These are phyloP conservation scores for Asbolus verrucosus DNA, from an alignment of 1,140 invertebrate genomes.

Conservation along the genomic window DNA sequence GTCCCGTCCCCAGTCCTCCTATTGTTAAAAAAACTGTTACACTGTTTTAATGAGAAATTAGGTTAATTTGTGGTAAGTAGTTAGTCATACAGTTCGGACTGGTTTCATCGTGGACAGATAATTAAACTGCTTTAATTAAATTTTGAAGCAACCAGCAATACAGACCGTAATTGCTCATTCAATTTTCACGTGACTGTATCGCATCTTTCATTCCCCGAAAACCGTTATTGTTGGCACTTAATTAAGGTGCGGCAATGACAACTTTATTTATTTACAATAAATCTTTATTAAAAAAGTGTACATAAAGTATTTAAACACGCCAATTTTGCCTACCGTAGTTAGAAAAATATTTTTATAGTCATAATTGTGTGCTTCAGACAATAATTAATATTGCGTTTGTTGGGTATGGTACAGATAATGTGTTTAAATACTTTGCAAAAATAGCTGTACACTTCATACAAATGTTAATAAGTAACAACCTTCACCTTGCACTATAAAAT, in stretches of 20 bases:
- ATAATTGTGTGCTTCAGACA: conserved; percentile 3
- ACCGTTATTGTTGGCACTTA: too few relatives aligned
- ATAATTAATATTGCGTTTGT: not conserved
- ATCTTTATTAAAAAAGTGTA: conserved; percentile 45
- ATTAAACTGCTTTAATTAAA: too few relatives aligned
- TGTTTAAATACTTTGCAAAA: conserved; percentile 46
- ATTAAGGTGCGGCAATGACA: too few relatives aligned
- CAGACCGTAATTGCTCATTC: too few relatives aligned
- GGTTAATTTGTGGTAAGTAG: too few relatives aligned
- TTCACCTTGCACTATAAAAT: conserved; percentile 35
- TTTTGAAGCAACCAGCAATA: too few relatives aligned
- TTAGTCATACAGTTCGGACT: too few relatives aligned
- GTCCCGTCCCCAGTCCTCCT: conserved; percentile 11
- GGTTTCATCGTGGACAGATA: too few relatives aligned
- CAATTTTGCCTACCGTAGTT: not conserved
- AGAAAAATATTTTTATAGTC: conserved; percentile 24
- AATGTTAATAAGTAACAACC: conserved; percentile 46
- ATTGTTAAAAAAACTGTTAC: conserved; percentile 14
- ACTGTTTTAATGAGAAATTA: too few relatives aligned
- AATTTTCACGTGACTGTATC: too few relatives aligned
- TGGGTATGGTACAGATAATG: not conserved
- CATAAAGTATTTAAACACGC: conserved; percentile 37
- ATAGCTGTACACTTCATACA: conserved; percentile 34
- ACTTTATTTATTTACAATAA: conserved; percentile 15
- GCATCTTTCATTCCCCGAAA: too few relatives aligned